These are phyloP conservation scores for Drosophila hawaiiensis DNA, from an alignment of 2,888 invertebrate genomes.

Conservation along the genomic window DNA sequence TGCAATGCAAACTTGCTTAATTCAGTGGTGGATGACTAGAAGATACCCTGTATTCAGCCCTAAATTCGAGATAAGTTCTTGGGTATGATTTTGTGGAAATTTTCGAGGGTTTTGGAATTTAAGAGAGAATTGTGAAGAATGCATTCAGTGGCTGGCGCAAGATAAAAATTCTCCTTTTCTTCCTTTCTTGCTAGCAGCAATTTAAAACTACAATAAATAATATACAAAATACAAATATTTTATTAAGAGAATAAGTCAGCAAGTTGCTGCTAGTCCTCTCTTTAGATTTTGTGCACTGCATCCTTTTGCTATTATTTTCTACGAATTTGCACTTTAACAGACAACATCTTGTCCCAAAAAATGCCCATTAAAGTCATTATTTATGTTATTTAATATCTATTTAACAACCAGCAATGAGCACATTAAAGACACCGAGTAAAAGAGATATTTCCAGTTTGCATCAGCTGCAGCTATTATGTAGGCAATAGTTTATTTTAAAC, in stretches of 20 bases:
- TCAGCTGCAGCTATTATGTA: neutral
- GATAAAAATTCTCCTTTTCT: no score
- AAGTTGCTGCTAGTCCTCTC: no score
- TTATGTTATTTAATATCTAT: neutral
- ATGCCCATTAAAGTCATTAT: neutral
- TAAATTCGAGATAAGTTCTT: neutral
- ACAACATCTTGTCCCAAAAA: neutral
- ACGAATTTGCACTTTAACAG: no score
- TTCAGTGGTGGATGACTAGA: neutral
- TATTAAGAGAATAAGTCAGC: no score
- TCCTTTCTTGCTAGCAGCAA: neutral
- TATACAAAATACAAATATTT: no score
- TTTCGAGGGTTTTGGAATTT: neutral
- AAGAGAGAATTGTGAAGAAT: neutral
- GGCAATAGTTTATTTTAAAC: neutral
- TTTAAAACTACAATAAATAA: neutral
- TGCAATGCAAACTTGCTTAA: constrained; percentile 32
- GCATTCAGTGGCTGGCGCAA: neutral
- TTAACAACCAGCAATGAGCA: neutral
- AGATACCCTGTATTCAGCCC: neutral
- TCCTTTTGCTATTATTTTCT: neutral
- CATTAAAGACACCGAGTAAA: neutral
- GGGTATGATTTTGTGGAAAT: neutral
- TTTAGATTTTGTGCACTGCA: no score
- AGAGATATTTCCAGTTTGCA: neutral